Evolutionary conservation across 2,113 vertebrate genomes (phyloP), one percentile per base, ranked within the genome.

Genomic region (Saimiri boliviensis): DNA sequence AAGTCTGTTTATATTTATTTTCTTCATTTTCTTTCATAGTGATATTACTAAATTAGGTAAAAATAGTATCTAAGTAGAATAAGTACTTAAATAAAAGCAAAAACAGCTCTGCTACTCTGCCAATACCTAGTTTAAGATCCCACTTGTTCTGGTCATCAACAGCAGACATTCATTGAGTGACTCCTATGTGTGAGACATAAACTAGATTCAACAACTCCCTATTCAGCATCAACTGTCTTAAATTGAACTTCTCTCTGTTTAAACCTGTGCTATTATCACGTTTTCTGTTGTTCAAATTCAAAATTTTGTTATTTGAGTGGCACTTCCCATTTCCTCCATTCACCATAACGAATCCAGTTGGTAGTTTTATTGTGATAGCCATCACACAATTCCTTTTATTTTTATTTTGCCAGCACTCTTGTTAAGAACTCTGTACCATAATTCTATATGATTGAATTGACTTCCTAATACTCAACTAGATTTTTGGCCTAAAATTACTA

Each of bases 11-110:
- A 76, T 42, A 89, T 76, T 54, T 2, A 92, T 54, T 82, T 82
- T 19, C 13, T 87, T 79, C 27, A 68, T 73, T 84, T 95, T 56
- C 30, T 79, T 93, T 87, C 37, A 85, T 71, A 52, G 90, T 8
- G 87, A 4, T 8, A 56, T 86, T 56, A 66, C 47, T 84, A 70
- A 42, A 3, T 45, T 86, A 12, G 2, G 3, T 91, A 52, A 83
- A 84, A 91, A 66, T 60, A 93, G 37, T 68, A 91, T 2, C 10
- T 66, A 47, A 58, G 2, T 45, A 70, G 21, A 70, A 54, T 60
- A 56, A 49, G 81, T n/a, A 90, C 60, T 87, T 76, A 92, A 89
- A 92, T 47, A 76, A 94, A 89, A 87, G 52, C 17, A 95, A 81
- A 63, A 91, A 37, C 10, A 87, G 6, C 30, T 49, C 80, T 81